A percentile compares a stretch with the other conserved stretches of the same genome.
These are phyloP conservation scores for Anas platyrhynchos DNA, from an alignment of 2,113 vertebrate genomes.

Conservation along the genomic window DNA sequence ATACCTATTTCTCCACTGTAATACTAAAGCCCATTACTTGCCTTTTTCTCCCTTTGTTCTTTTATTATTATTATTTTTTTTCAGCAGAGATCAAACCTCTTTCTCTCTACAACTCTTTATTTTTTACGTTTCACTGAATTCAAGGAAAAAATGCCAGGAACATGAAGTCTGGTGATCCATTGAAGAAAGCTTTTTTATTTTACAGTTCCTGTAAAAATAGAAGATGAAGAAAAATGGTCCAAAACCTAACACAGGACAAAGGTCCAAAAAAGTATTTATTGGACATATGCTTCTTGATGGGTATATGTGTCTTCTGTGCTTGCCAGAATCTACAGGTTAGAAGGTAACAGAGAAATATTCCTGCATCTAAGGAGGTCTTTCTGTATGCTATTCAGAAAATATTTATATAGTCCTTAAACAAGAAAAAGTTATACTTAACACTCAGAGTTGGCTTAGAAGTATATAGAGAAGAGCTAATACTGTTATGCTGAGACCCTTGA, in stretches of 20 bases:
- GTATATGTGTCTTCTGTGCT: neutral
- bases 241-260: neutral
- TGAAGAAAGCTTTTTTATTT: neutral
- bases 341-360: neutral
- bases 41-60: neutral
- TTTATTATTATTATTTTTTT: neutral
- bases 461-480: neutral
- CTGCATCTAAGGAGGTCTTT: neutral
- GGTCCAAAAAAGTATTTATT: neutral
- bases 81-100: neutral
- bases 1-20: neutral
- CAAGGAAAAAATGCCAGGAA: neutral
- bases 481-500: neutral
- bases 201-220: neutral
- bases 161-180: neutral
- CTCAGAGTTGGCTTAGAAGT: neutral
- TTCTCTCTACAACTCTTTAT: neutral
- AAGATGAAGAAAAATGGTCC: neutral
- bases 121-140: neutral
- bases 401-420: neutral
- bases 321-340: neutral
- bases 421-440: neutral
- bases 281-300: fast-evolving
- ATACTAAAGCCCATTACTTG: neutral
- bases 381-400: neutral